Evolutionary conservation across 2,888 invertebrate species (phyloP).

Genomic region (Plagodis dolabraria): DNA sequence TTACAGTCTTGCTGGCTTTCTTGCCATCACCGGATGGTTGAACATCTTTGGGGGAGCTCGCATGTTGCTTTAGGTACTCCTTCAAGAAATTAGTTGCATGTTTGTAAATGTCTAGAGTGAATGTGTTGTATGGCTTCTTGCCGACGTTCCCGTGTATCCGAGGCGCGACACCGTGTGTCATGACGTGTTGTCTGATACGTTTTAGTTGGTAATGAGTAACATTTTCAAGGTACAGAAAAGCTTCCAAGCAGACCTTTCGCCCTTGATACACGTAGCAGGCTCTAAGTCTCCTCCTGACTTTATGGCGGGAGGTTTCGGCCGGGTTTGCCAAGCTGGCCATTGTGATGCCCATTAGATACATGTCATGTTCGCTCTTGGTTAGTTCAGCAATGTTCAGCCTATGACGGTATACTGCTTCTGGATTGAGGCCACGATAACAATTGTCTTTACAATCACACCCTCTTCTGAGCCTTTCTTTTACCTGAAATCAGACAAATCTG

Average conservation of each 20-base stretch:
- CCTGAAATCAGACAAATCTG: constrained; percentile 82
- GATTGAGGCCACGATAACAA: constrained; percentile 90
- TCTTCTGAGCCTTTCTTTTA: constrained; percentile 87
- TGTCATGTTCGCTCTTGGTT: constrained; percentile 92
- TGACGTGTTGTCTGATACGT: constrained; percentile 90
- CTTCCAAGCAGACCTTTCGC: constrained; percentile 90
- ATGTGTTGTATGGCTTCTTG: constrained; percentile 92
- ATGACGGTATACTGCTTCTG: constrained; percentile 90
- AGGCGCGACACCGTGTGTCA: constrained; percentile 91
- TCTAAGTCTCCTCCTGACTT: constrained; percentile 88
- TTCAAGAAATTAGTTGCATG: constrained; percentile 91
- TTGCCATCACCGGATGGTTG: constrained; percentile 80
- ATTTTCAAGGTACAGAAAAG: constrained; percentile 91
- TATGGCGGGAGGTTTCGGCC: constrained; percentile 89
- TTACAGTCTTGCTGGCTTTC: constrained; percentile 77
- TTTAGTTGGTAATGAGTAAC: constrained; percentile 92
- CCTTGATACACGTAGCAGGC: constrained; percentile 92
- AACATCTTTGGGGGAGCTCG: constrained; percentile 82
- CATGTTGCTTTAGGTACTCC: constrained; percentile 88
- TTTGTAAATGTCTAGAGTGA: constrained; percentile 91
- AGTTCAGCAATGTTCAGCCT: constrained; percentile 91
- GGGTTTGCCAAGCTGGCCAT: constrained; percentile 92
- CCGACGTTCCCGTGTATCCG: constrained; percentile 92
- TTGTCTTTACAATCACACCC: constrained; percentile 92
- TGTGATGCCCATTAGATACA: constrained; percentile 94